A percentile compares a stretch with the other conserved stretches of the same genome.
Conservation (phyloP, 2,113 vertebrate species). For the Lamprologus sp. region DNA sequence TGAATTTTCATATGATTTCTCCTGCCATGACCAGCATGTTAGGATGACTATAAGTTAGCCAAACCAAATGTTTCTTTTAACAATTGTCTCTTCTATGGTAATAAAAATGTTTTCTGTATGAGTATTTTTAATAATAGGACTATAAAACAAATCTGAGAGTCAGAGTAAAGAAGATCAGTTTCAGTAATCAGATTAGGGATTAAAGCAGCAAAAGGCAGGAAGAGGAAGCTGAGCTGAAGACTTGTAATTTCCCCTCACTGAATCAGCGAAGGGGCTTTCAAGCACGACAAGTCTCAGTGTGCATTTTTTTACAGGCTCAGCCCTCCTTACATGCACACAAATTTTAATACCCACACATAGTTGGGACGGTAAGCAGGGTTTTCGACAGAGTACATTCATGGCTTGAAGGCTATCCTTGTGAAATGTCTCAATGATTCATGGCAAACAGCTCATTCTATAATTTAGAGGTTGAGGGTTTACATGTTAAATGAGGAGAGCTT, state of each 20-base stretch:
- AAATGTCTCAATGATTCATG: slow-evolving; percentile 25
- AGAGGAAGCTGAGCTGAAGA: neutral
- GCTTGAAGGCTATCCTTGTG: neutral
- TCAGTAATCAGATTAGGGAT: slow-evolving; percentile 6
- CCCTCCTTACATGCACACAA: neutral
- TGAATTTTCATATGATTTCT: neutral
- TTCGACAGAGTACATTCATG: neutral
- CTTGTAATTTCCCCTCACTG: neutral
- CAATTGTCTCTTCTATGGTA: neutral
- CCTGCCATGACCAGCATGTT: neutral
- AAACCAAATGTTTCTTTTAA: neutral
- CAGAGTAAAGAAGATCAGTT: neutral
- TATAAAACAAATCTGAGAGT: neutral
- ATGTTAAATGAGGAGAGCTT: neutral
- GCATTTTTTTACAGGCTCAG: neutral
- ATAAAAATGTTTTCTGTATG: neutral
- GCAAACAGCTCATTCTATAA: slow-evolving; percentile 24
- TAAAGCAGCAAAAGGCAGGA: neutral
- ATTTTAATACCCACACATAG: neutral
- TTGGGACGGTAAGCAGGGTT: neutral
- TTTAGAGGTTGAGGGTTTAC: neutral
- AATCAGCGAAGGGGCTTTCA: neutral
- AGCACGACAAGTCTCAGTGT: neutral
- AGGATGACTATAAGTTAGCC: neutral
- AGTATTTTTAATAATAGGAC: neutral